Conservation (phyloP, 2,797 vertebrate species). For the Bradypus variegatus region DNA sequence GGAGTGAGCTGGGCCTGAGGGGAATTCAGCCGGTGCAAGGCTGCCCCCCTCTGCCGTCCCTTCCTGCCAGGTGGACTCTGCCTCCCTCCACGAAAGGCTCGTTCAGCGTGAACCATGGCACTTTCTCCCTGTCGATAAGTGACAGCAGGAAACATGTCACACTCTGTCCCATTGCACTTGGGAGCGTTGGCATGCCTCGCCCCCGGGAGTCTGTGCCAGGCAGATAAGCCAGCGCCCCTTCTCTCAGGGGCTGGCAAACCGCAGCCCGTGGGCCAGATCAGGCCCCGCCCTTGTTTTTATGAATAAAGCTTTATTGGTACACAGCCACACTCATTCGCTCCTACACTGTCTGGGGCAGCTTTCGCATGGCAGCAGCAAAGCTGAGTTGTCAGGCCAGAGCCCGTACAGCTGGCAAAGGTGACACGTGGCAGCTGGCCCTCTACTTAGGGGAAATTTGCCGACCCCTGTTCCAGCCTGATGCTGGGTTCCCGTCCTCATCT, state of each 20-base stretch:
- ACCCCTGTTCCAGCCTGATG: not conserved
- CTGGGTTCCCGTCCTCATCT: not conserved
- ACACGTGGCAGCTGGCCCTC: not conserved
- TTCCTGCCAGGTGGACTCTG: not conserved
- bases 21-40: not conserved
- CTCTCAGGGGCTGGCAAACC: not conserved
- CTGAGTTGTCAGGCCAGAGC: not conserved
- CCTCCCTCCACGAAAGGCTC: not conserved
- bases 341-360: not conserved
- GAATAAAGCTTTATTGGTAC: slow-evolving; percentile 33
- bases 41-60: accelerated
- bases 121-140: too few relatives aligned
- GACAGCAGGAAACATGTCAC: too few relatives aligned
- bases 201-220: accelerated
- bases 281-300: accelerated
- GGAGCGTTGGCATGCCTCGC: too few relatives aligned
- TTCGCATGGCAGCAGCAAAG: too few relatives aligned
- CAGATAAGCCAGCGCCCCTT: not conserved
- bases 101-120: not conserved
- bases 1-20: not conserved
- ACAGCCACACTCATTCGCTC: accelerated
- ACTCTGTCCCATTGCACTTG: too few relatives aligned
- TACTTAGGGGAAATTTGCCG: not conserved
- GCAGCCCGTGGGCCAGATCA: accelerated
- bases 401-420: accelerated